Evolutionary conservation across 2,113 vertebrate genomes (phyloP).

Genomic region (Nematolebias whitei): DNA sequence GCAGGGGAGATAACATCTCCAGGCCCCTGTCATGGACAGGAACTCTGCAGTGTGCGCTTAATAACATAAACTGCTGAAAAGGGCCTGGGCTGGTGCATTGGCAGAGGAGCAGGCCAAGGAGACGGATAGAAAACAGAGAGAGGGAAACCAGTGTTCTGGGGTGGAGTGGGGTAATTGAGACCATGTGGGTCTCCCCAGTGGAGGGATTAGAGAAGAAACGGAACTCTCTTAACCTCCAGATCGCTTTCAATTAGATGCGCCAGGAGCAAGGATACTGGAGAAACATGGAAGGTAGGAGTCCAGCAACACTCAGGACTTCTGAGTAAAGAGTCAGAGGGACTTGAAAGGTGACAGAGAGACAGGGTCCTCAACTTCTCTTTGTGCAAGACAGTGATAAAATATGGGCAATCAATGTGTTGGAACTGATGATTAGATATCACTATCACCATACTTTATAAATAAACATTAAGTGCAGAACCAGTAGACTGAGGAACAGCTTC

Average conservation of each 20-base stretch:
- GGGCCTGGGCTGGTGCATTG: constrained; percentile 79
- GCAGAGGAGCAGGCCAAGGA: constrained; percentile 79
- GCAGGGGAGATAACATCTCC: constrained; percentile 95
- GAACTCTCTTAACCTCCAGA: constrained; percentile 91
- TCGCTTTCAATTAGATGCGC: constrained; percentile 99
- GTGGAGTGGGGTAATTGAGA: constrained; percentile 95
- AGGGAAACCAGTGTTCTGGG: constrained; percentile 86
- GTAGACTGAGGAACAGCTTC: too few species aligned
- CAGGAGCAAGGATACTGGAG: constrained; percentile 86
- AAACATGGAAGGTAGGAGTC: constrained; percentile 81
- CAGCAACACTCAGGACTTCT: constrained; percentile 39
- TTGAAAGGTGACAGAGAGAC: constrained; percentile 71
- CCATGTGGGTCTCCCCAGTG: constrained; percentile 95
- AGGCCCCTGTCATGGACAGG: constrained; percentile 95
- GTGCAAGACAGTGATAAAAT: constrained; percentile 53
- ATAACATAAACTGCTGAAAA: constrained; percentile 93
- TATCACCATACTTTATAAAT: too few species aligned
- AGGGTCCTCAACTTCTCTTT: constrained; percentile 77
- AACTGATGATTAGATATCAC: constrained; percentile 58
- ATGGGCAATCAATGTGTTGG: constrained; percentile 65
- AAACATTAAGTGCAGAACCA: too few species aligned
- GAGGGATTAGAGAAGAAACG: constrained; percentile 92
- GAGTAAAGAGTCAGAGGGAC: constrained; percentile 24
- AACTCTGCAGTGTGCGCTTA: constrained; percentile 95
- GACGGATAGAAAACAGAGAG: constrained; percentile 77